Evolutionary conservation across 2,797 vertebrate species (phyloP).

Genomic region (Centroberyx gerrardi): DNA sequence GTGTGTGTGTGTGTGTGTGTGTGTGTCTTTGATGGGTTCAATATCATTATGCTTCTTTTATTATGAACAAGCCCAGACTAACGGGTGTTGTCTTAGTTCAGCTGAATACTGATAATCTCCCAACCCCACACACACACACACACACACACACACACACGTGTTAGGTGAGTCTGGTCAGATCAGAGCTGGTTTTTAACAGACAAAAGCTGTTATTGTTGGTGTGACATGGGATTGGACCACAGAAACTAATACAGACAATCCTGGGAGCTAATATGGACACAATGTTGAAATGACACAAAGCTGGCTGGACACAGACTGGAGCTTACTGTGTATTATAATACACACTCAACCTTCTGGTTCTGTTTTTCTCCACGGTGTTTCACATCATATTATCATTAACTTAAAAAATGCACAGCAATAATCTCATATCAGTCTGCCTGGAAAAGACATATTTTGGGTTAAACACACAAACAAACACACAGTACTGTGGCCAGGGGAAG

Average conservation of each 20-base stretch:
- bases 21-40: conserved; percentile 48
- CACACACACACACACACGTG: conserved; percentile 1
- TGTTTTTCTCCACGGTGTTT: conserved; percentile 16
- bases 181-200: conserved; percentile 54
- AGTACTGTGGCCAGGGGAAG: neutral
- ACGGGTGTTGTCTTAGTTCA: conserved; percentile 61
- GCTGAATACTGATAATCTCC: conserved; percentile 58
- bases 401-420: conserved; percentile 36
- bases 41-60: conserved; percentile 70
- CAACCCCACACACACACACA: conserved; percentile 6
- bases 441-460: conserved; percentile 1
- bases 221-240: conserved; percentile 51
- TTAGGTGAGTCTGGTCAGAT: neutral
- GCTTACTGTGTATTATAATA: conserved; percentile 3
- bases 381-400: conserved; percentile 25
- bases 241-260: conserved; percentile 45
- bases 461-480: conserved; percentile 26
- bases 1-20: conserved; percentile 30
- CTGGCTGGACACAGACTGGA: neutral
- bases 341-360: conserved; percentile 27
- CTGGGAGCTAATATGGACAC: neutral
- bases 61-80: conserved; percentile 57
- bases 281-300: conserved; percentile 53
- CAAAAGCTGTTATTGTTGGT: conserved; percentile 43
- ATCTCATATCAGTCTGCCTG: conserved; percentile 42